Percentiles rank a stretch among this genome's conserved stretches.
phyloP scores from a whole-genome alignment of 2,888 invertebrate species.

The Argyresthia albistria region DNA sequence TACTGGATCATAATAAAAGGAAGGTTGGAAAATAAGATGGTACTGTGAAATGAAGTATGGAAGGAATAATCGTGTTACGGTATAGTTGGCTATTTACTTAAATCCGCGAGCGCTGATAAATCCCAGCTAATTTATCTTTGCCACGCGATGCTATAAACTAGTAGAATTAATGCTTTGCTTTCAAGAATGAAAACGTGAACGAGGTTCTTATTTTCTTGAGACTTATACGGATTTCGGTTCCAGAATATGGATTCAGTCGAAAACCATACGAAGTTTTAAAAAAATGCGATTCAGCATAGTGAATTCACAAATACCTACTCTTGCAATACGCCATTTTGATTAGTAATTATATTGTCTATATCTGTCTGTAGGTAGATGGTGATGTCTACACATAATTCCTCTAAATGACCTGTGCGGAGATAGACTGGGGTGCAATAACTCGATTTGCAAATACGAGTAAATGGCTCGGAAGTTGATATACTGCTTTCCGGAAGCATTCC shows the following conservation, averaged over 20 bases:
- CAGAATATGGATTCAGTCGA: too few species aligned
- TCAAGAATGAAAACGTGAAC: slow-evolving; percentile 33
- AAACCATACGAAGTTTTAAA: too few species aligned
- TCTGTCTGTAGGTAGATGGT: neutral
- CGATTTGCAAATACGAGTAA: slow-evolving; percentile 54
- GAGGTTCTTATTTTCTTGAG: neutral
- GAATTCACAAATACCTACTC: too few species aligned
- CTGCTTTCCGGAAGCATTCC: slow-evolving; percentile 20
- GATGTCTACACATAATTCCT: slow-evolving; percentile 34
- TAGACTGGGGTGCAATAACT: slow-evolving; percentile 63
- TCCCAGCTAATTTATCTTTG: slow-evolving; percentile 41
- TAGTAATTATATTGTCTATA: too few species aligned
- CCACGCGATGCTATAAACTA: slow-evolving; percentile 44
- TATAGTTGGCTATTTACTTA: slow-evolving; percentile 1
- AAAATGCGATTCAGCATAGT: too few species aligned
- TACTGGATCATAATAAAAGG: too few species aligned
- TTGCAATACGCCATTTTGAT: too few species aligned
- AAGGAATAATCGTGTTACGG: neutral
- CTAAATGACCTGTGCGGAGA: slow-evolving; percentile 62
- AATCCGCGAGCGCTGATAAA: slow-evolving; percentile 29
- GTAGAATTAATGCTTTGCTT: slow-evolving; percentile 34
- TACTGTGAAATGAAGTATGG: neutral
- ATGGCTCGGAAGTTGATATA: slow-evolving; percentile 66
- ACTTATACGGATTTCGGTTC: too few species aligned
- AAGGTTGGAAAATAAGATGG: too few species aligned